phyloP scores from a whole-genome alignment of 2,113 vertebrate species.

The Elephas maximus region DNA sequence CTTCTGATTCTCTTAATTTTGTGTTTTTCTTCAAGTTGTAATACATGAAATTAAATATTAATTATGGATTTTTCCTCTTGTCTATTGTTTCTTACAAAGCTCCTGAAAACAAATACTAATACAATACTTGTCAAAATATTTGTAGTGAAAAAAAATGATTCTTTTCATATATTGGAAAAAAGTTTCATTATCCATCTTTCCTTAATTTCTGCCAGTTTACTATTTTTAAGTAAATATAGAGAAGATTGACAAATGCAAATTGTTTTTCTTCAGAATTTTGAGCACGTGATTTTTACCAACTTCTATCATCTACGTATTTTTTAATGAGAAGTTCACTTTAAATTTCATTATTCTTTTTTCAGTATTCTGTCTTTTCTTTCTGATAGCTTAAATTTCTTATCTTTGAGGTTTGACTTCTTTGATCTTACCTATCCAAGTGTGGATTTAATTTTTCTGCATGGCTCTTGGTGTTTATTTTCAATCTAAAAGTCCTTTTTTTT shows the following conservation, averaged over 20 bases:
- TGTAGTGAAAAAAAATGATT: background rate
- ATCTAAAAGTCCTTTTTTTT: background rate
- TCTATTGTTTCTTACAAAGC: background rate
- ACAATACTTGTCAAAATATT: background rate
- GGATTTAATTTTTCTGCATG: background rate
- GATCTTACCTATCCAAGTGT: background rate
- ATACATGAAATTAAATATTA: background rate
- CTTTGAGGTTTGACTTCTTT: background rate
- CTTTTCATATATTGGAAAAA: background rate
- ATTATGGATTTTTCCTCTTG: background rate
- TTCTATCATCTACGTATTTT: background rate
- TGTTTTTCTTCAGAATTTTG: background rate
- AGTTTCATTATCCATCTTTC: background rate
- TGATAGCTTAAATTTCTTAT: background rate
- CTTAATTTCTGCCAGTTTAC: background rate
- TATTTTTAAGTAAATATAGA: background rate
- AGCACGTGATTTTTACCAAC: background rate
- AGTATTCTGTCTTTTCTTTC: background rate
- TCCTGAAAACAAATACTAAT: background rate
- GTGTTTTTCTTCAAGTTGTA: background rate
- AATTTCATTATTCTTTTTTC: too few species aligned
- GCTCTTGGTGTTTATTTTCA: background rate
- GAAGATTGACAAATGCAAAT: background rate
- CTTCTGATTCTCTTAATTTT: too few species aligned
- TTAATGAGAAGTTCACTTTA: too few species aligned